Conservation (phyloP, 2,113 vertebrate genomes). For the Dromaius novaehollandiae region DNA sequence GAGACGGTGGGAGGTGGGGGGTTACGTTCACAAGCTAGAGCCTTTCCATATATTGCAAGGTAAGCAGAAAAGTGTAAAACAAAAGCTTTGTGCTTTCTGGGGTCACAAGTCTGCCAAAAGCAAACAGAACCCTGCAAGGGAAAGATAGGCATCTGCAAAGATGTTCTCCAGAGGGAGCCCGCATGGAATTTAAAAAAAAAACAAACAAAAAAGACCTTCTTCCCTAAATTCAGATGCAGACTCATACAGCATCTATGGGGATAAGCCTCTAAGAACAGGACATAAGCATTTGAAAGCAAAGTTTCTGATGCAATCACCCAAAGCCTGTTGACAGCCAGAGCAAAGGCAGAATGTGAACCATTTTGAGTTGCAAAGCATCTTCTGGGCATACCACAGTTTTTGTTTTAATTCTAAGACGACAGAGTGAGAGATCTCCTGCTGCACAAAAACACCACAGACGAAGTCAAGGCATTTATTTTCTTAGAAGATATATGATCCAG, state of each 20-base stretch:
- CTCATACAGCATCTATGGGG: neutral
- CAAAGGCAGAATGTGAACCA: neutral
- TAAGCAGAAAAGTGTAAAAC: neutral
- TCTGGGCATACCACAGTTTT: rapidly evolving
- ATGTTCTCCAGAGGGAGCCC: neutral
- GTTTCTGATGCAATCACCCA: neutral
- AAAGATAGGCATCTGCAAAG: neutral
- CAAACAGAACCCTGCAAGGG: too few relatives aligned
- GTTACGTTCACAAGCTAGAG: too few relatives aligned
- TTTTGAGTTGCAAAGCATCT: neutral
- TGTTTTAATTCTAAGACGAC: neutral
- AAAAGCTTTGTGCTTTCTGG: neutral
- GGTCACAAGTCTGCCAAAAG: neutral
- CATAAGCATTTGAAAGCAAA: neutral
- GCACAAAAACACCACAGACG: neutral
- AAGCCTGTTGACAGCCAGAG: neutral
- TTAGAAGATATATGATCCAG: neutral
- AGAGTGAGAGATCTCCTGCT: neutral
- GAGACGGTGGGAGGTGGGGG: too few relatives aligned
- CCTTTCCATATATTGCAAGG: too few relatives aligned
- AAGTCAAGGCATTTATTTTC: neutral
- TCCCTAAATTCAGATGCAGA: too few relatives aligned
- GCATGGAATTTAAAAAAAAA: neutral
- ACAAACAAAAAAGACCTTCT: too few relatives aligned
- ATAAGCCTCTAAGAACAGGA: neutral